Percentiles rank a stretch among this genome's conserved stretches.
phyloP scores from a whole-genome alignment of 2,888 invertebrate genomes.

The Andrena camellia region DNA sequence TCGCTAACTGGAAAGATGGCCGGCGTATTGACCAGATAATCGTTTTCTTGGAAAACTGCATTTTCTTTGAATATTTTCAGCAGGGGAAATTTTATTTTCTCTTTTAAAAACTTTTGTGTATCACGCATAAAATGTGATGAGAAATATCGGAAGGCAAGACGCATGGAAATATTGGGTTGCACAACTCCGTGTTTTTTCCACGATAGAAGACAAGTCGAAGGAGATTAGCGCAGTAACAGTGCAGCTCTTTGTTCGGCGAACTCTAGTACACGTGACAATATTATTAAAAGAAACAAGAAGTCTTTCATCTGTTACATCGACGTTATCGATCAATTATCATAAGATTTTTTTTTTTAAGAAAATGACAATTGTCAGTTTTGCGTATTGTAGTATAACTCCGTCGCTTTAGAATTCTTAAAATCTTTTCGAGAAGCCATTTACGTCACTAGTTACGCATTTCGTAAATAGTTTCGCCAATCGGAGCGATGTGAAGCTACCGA shows the following conservation, averaged over 20 bases:
- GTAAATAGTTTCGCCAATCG: not conserved
- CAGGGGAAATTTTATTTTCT: not conserved
- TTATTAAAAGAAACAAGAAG: conserved; percentile 11
- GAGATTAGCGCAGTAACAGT: not conserved
- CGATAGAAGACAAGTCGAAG: not conserved
- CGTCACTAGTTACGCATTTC: not conserved
- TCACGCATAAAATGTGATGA: not conserved
- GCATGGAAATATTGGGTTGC: not conserved
- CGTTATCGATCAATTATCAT: not conserved
- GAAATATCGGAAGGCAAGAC: not conserved
- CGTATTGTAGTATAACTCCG: not conserved
- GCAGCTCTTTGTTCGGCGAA: conserved; percentile 12
- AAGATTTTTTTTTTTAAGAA: not conserved
- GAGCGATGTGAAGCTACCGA: not conserved
- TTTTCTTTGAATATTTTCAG: no score
- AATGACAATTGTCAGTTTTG: not conserved
- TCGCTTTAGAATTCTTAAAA: not conserved
- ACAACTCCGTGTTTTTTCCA: not conserved
- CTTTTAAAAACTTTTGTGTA: not conserved
- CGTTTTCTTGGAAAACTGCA: no score
- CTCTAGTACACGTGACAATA: not conserved
- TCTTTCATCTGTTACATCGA: not conserved
- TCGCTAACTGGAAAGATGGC: no score
- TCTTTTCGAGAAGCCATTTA: not conserved
- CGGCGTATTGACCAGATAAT: no score